Conservation (phyloP, 2,113 vertebrate genomes). For the Oncorhynchus mykiss region DNA sequence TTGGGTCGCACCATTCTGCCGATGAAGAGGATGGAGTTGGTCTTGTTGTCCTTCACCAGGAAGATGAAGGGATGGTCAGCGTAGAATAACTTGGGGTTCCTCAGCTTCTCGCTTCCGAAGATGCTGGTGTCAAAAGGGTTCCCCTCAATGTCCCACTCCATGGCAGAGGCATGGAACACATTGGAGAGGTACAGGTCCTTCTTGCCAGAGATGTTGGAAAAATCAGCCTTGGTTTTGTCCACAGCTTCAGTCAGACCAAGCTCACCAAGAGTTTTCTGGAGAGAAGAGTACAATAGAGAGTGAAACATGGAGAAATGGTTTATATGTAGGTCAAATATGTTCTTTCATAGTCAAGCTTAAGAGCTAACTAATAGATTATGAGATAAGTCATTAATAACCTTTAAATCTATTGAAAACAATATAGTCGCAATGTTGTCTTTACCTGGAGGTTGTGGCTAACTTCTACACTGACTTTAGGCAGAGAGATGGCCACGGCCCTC, state of each 20-base stretch:
- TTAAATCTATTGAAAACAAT: not conserved
- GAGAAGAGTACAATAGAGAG: not conserved
- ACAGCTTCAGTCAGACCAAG: slow-evolving; percentile 92
- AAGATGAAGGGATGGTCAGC: slow-evolving; percentile 95
- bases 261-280: slow-evolving; percentile 88
- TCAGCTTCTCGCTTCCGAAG: slow-evolving; percentile 84
- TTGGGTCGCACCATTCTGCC: slow-evolving; percentile 91
- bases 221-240: slow-evolving; percentile 92
- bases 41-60: slow-evolving; percentile 93
- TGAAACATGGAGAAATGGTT: not conserved
- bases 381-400: not conserved
- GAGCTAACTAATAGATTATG: not conserved
- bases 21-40: slow-evolving; percentile 90
- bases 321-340: not conserved
- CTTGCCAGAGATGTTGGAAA: slow-evolving; percentile 96
- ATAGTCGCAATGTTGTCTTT: not conserved
- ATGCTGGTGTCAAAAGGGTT: slow-evolving; percentile 88
- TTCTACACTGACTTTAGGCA: slow-evolving; percentile 88
- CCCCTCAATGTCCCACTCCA: slow-evolving; percentile 86
- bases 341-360: not conserved
- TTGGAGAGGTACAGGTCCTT: slow-evolving; percentile 94
- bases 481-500: slow-evolving; percentile 87
- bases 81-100: slow-evolving; percentile 90
- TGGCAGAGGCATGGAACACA: slow-evolving; percentile 86
- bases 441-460: slow-evolving; percentile 95